These are phyloP conservation scores for Archivesica marissinica DNA, from an alignment of 1,140 invertebrate genomes.

Conservation along the genomic window DNA sequence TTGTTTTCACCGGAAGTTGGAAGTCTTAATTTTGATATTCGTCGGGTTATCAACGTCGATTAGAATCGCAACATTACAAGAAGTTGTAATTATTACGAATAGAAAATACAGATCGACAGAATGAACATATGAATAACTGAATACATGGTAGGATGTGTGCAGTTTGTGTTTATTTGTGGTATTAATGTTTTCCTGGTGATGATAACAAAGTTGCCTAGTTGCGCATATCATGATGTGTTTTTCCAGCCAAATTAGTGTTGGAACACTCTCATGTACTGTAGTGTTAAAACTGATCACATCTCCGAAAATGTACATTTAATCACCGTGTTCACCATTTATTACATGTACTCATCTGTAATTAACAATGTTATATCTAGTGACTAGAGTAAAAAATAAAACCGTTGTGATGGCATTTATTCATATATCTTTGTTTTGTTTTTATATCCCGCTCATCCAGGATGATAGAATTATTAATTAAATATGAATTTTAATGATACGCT, in stretches of 20 bases:
- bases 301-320: conserved; percentile 20
- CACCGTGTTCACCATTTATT: not conserved
- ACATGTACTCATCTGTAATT: not conserved
- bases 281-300: not conserved
- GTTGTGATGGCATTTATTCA: not conserved
- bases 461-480: no score
- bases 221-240: conserved; percentile 4
- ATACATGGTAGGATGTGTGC: not conserved
- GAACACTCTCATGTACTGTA: not conserved
- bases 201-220: conserved; percentile 5
- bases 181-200: conserved; percentile 14
- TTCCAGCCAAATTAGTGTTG: not conserved
- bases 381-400: conserved; percentile 10
- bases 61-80: no score
- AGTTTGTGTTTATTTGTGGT: not conserved
- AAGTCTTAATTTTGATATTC: no score
- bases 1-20: no score
- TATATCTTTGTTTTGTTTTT: no score
- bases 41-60: no score
- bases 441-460: no score
- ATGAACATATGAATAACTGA: no score
- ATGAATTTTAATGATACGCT: no score
- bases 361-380: conserved; percentile 5
- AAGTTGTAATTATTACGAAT: no score
- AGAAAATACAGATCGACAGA: no score